Base-by-base conservation (phyloP, 2,888 invertebrate species). In the Pristionchus japonicus region DNA sequence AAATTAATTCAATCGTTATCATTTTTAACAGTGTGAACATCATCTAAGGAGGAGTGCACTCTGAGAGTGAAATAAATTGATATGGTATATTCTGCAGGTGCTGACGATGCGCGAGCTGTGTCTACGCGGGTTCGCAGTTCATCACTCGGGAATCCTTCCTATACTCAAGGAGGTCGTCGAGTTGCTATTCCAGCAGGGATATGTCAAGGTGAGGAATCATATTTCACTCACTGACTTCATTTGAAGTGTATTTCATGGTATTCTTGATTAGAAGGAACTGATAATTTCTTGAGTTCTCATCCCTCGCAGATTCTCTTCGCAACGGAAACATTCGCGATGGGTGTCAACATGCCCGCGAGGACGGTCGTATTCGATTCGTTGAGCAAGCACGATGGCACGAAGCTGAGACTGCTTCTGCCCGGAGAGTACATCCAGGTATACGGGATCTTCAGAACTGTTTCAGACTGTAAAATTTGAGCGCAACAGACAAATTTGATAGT, bases 321-420 rank as follows among this genome's bases (percentile, higher is more conserved):
- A 0, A 99, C 99, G 0, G 99, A 99, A 95, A 99, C 99, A 0
- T 99, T 99, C 95, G 98, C 99, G 0, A 99, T 99, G 98, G 99
- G 99, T 0, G 98, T 99, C 3, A 99, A 99, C 95, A 99, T 99
- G 99, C 99, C 99, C 0, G 98, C 99, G 0, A 96, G 98, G 27
- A 98, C 98, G 0, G 99, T 99, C 0, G 97, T 99, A 23, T 99
- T 99, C 95, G 98, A 99, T 95, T 96, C 97, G 11, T 96, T 97
- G 64, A 96, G 96, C 37, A 99, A 99, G 95, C 98, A 96, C 94
- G 99, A 99, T 95, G 99, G 99, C 0, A 95, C 96, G 7, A 96
- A 96, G 91, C 83, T 87, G 57, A 96, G 99, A 17, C 96, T 96
- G 70, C 95, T 99, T 0, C 96, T 96, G 87, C 97, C 99, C 0